phyloP scores from a whole-genome alignment of 2,888 invertebrate genomes.

The Pteria penguin region DNA sequence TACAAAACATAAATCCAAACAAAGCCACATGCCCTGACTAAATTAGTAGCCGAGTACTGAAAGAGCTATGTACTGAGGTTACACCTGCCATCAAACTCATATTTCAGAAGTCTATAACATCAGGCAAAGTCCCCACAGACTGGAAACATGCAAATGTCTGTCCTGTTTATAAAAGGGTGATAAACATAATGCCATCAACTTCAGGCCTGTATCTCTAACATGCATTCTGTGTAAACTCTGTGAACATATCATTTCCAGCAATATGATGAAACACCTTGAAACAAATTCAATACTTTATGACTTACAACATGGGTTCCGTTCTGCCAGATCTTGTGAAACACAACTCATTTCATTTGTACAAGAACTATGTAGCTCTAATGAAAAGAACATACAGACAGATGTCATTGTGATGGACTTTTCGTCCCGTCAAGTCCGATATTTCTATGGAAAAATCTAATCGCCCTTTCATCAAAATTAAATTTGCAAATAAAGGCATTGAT shows the following conservation, averaged over 20 bases:
- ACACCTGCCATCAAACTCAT: background rate
- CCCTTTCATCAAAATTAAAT: no score
- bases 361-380: background rate
- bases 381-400: constrained; percentile 12
- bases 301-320: constrained; percentile 13
- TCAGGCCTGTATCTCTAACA: constrained; percentile 24
- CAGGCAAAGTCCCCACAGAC: constrained; percentile 10
- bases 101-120: background rate
- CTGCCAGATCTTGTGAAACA: background rate
- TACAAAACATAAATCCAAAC: constrained; percentile 8
- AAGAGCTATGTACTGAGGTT: background rate
- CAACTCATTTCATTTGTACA: constrained; percentile 3
- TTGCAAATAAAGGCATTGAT: no score
- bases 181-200: constrained; percentile 15
- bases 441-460: no score
- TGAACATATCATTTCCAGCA: constrained; percentile 16
- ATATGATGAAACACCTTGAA: constrained; percentile 19
- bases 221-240: constrained; percentile 19
- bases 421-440: no score
- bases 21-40: constrained; percentile 17
- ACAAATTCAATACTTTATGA: constrained; percentile 4
- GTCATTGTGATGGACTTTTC: constrained; percentile 13
- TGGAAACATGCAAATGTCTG: constrained; percentile 24
- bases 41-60: background rate
- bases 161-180: constrained; percentile 12